A percentile compares a stretch with the other conserved stretches of the same genome.
These are phyloP conservation scores for Ophion slaviceki DNA, from an alignment of 2,888 invertebrate species.

Conservation along the genomic window DNA sequence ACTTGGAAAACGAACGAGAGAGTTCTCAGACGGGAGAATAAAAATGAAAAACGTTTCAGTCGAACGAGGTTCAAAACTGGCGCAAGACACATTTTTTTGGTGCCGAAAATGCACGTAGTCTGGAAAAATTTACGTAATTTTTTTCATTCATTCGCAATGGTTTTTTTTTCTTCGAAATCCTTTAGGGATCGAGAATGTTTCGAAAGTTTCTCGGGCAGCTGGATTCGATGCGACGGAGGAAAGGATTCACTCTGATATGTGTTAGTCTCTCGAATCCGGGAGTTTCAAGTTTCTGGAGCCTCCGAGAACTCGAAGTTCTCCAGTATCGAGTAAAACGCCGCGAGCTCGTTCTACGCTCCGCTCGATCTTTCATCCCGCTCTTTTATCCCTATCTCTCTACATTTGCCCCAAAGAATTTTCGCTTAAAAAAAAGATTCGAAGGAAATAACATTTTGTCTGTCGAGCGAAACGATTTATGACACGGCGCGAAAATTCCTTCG, in stretches of 20 bases:
- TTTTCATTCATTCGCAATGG: neutral
- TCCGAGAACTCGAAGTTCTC: constrained; percentile 1
- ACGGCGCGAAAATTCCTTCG: neutral
- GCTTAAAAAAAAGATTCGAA: neutral
- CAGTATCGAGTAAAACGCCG: neutral
- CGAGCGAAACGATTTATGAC: neutral
- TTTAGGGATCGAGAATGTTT: neutral
- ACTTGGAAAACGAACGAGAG: constrained; percentile 28
- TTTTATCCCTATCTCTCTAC: neutral
- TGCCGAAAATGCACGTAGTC: neutral
- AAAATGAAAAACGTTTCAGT: constrained; percentile 16
- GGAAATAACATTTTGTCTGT: neutral
- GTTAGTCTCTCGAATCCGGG: neutral
- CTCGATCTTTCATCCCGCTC: neutral
- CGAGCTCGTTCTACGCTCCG: neutral
- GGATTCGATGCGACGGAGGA: neutral
- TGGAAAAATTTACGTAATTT: neutral
- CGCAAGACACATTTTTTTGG: constrained; percentile 22
- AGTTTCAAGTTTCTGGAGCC: constrained; percentile 15
- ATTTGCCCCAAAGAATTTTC: neutral
- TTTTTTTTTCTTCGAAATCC: neutral
- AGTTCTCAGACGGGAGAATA: constrained; percentile 16
- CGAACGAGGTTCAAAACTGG: neutral
- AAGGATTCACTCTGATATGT: constrained; percentile 8
- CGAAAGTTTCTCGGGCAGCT: neutral